These are phyloP conservation scores for Pseudomugil gertrudae DNA, from an alignment of 2,797 vertebrate species.

Conservation along the genomic window DNA sequence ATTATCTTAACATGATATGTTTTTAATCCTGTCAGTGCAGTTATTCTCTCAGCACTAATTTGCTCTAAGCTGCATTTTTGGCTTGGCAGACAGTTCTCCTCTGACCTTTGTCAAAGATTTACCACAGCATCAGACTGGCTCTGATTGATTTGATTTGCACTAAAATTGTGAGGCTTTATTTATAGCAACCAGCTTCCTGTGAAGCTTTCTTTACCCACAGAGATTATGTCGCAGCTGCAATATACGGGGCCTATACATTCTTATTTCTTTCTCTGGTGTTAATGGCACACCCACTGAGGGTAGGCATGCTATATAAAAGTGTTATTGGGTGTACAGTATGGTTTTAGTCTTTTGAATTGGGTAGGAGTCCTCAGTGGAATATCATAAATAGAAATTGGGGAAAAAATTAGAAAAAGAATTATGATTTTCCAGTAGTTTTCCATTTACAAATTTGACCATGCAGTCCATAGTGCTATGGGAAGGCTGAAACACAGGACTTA, in stretches of 20 bases:
- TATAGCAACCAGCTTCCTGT: not conserved
- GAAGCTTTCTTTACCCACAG: constrained; percentile 5
- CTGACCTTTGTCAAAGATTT: not conserved
- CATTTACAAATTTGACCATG: no score
- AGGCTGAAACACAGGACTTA: no score
- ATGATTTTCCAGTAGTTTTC: no score
- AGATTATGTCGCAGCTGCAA: not conserved
- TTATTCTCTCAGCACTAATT: constrained; percentile 13
- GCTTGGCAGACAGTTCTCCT: not conserved
- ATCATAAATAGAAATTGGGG: no score
- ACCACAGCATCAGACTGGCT: constrained; percentile 6
- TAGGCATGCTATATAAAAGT: not conserved
- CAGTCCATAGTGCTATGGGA: no score
- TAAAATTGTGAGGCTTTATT: not conserved
- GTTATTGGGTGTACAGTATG: no score
- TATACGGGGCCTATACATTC: not conserved
- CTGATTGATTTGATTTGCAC: constrained; percentile 10
- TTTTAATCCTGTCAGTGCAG: constrained; percentile 4
- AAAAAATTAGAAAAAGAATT: no score
- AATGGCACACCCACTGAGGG: not conserved
- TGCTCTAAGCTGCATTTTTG: not conserved
- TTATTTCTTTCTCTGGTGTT: not conserved
- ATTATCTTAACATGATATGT: constrained; percentile 4
- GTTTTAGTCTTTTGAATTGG: no score
- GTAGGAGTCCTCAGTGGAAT: no score